phyloP scores from a whole-genome alignment of 1,140 invertebrate genomes.

The Centruroides sculpturatus region DNA sequence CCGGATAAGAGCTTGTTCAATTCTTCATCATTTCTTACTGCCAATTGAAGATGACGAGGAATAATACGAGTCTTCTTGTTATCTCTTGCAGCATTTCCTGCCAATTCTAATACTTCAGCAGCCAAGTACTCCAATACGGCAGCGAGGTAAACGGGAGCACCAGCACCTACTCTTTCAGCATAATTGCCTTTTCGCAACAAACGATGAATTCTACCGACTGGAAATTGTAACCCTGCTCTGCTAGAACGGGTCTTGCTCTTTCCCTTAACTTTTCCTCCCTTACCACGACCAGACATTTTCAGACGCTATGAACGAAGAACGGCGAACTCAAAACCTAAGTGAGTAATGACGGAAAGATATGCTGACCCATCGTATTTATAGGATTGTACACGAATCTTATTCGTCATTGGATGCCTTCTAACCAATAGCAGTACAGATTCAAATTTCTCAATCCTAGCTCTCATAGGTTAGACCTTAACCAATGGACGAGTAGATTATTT shows the following conservation, averaged over 20 bases:
- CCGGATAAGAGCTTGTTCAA: slow-evolving; percentile 33
- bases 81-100: slow-evolving; percentile 55
- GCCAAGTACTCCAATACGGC: slow-evolving; percentile 32
- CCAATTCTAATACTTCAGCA: slow-evolving; percentile 39
- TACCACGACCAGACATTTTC: slow-evolving; percentile 35
- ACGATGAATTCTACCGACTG: slow-evolving; percentile 30
- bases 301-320: too few species aligned
- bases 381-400: too few species aligned
- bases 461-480: too few species aligned
- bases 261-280: slow-evolving; percentile 37
- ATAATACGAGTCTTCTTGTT: slow-evolving; percentile 40
- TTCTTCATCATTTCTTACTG: slow-evolving; percentile 36
- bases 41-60: slow-evolving; percentile 36
- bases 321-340: too few species aligned
- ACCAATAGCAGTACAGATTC: too few species aligned
- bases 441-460: too few species aligned
- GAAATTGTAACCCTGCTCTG: slow-evolving; percentile 30
- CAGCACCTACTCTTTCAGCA: slow-evolving; percentile 49
- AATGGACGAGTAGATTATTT: too few species aligned
- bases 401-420: too few species aligned
- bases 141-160: slow-evolving; percentile 32
- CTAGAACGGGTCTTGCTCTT: slow-evolving; percentile 22
- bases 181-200: slow-evolving; percentile 30
- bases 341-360: too few species aligned
- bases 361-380: too few species aligned